These are phyloP conservation scores for Chaenogobius annularis DNA, from an alignment of 2,113 vertebrate genomes.

Conservation along the genomic window DNA sequence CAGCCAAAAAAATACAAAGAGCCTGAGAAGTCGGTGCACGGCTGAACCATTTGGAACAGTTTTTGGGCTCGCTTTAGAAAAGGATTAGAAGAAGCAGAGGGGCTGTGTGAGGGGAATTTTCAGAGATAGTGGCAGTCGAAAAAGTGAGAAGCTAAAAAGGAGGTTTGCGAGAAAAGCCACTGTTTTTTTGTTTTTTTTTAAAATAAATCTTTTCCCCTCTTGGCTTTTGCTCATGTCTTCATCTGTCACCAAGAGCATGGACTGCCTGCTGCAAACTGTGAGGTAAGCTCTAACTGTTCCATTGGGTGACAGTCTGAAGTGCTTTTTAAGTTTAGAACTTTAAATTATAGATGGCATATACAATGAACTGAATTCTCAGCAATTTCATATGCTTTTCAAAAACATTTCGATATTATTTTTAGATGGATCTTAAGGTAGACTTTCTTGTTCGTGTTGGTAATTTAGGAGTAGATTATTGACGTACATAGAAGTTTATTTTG, in stretches of 20 bases:
- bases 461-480: background rate
- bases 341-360: constrained; percentile 13
- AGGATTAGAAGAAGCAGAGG: constrained; percentile 64
- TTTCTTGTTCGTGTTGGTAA: background rate
- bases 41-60: constrained; percentile 67
- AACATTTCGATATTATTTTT: background rate
- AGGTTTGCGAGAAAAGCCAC: constrained; percentile 53
- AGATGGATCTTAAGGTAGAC: background rate
- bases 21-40: constrained; percentile 66
- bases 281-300: constrained; percentile 60
- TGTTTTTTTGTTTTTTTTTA: constrained; percentile 25
- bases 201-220: constrained; percentile 38
- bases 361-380: background rate
- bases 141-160: constrained; percentile 48
- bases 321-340: constrained; percentile 18
- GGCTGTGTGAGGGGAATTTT: constrained; percentile 65
- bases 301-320: constrained; percentile 24
- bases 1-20: constrained; percentile 70
- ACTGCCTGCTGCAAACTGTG: constrained; percentile 45
- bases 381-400: background rate
- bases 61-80: constrained; percentile 61
- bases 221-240: constrained; percentile 46
- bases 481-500: too few relatives aligned
- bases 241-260: constrained; percentile 54
- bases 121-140: constrained; percentile 60